Percentiles rank a stretch among this genome's conserved stretches.
Conservation (phyloP, 2,113 vertebrate species). For the Mugil cephalus region DNA sequence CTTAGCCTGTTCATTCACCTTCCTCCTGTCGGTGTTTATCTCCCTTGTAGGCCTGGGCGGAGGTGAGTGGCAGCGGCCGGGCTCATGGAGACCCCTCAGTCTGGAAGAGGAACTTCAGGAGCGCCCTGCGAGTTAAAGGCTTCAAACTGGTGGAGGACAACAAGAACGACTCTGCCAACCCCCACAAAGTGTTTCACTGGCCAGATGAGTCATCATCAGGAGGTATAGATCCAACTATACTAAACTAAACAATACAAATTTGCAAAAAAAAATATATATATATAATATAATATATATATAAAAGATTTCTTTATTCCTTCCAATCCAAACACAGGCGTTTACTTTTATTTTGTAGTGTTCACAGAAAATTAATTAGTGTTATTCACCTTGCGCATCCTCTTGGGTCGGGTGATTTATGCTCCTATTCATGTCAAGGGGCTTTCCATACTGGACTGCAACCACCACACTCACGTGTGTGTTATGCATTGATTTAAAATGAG, state of each 20-base stretch:
- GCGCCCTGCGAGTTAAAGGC: constrained; percentile 87
- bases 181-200: constrained; percentile 88
- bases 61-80: constrained; percentile 77
- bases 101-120: constrained; percentile 94
- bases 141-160: constrained; percentile 76
- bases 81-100: constrained; percentile 80
- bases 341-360: too few relatives aligned
- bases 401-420: too few relatives aligned
- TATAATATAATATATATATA: too few relatives aligned
- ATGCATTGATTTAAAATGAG: not conserved
- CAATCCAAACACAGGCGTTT: too few relatives aligned
- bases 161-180: constrained; percentile 85
- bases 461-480: too few relatives aligned
- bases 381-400: too few relatives aligned
- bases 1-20: not conserved
- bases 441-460: too few relatives aligned
- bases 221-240: constrained; percentile 55
- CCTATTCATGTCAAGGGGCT: too few relatives aligned
- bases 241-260: too few relatives aligned
- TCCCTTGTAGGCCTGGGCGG: constrained; percentile 86
- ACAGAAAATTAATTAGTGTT: too few relatives aligned
- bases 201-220: constrained; percentile 56
- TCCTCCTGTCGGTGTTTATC: not conserved
- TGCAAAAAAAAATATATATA: too few relatives aligned
- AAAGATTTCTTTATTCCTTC: too few relatives aligned